phyloP scores from a whole-genome alignment of 2,797 vertebrate species.

The Presbytis comata region DNA sequence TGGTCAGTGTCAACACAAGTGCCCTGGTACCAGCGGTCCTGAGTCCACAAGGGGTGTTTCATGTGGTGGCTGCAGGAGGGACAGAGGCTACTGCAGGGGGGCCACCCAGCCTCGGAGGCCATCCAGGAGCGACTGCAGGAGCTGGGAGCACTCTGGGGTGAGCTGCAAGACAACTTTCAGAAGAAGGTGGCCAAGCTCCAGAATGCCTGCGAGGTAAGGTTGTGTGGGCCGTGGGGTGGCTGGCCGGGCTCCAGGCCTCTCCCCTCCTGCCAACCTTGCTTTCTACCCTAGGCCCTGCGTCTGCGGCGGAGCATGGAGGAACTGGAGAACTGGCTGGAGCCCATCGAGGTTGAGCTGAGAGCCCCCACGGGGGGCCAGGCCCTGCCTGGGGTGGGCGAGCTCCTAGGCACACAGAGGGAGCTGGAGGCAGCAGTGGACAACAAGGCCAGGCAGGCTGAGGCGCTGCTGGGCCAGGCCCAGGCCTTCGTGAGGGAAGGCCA shows the following conservation, averaged over 20 bases:
- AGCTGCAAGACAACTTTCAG: constrained; percentile 87
- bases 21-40: not conserved
- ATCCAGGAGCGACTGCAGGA: constrained; percentile 87
- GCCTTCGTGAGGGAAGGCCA: constrained; percentile 86
- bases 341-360: constrained; percentile 86
- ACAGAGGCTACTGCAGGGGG: constrained; percentile 85
- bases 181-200: constrained; percentile 88
- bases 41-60: not conserved
- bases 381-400: constrained; percentile 84
- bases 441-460: constrained; percentile 85
- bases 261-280: not conserved
- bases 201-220: constrained; percentile 89
- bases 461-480: constrained; percentile 84
- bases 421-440: constrained; percentile 89
- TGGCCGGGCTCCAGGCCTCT: not conserved
- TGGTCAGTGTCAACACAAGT: not conserved
- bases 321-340: constrained; percentile 87
- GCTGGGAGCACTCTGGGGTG: constrained; percentile 88
- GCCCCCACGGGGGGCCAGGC: constrained; percentile 82
- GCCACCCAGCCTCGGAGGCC: constrained; percentile 82
- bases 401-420: constrained; percentile 88
- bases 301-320: constrained; percentile 89
- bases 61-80: constrained; percentile 86
- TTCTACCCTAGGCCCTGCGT: constrained; percentile 85
- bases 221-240: accelerated